Conservation (phyloP, 2,113 vertebrate genomes). For the Tapirus terrestris region DNA sequence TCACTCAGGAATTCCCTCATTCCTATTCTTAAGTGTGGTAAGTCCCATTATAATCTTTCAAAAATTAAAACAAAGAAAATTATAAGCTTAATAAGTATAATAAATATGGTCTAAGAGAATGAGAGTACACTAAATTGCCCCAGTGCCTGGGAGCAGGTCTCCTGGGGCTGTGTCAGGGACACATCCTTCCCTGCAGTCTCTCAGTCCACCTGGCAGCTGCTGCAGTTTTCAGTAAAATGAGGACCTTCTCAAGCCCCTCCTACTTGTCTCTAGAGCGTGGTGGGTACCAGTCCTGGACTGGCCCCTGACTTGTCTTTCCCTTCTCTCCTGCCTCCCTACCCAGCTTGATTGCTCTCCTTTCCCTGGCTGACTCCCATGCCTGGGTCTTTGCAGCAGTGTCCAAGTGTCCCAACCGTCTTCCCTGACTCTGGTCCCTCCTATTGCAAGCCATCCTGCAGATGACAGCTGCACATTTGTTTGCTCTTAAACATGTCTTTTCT, state of each 20-base stretch:
- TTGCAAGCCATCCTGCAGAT: background rate
- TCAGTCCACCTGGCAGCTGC: rapidly evolving
- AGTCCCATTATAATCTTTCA: background rate
- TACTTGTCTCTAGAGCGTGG: no score
- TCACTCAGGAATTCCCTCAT: rapidly evolving
- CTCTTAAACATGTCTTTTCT: background rate
- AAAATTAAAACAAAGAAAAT: background rate
- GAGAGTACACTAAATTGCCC: background rate
- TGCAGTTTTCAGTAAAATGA: background rate
- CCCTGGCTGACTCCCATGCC: rapidly evolving
- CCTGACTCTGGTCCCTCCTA: background rate
- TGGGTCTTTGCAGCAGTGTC: background rate
- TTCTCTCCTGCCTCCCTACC: background rate
- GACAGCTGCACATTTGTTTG: background rate
- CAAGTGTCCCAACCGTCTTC: background rate
- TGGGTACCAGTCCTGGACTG: background rate
- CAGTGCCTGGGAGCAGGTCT: background rate
- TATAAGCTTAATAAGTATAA: background rate
- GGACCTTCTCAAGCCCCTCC: no score
- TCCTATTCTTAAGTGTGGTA: background rate
- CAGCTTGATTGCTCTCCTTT: background rate
- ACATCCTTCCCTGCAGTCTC: background rate
- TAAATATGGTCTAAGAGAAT: background rate
- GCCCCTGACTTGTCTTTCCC: no score
- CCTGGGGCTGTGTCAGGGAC: rapidly evolving